phyloP scores from a whole-genome alignment of 2,797 vertebrate species.

The Scolopax bukidnonensis region DNA sequence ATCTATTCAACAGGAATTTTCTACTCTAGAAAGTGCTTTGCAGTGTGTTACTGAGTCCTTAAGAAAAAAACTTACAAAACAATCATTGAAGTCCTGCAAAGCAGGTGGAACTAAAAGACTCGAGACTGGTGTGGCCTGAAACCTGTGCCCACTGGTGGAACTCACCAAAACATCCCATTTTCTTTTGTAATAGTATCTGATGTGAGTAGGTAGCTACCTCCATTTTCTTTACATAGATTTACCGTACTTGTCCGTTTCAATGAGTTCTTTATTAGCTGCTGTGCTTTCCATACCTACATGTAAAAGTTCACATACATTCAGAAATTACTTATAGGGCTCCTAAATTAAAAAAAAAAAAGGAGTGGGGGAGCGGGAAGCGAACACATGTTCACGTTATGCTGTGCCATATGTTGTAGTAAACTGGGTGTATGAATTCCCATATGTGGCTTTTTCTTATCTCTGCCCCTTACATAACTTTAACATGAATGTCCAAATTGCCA shows the following conservation, averaged over 20 bases:
- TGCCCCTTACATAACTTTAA: slow-evolving; percentile 58
- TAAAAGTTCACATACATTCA: not conserved
- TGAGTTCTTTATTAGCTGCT: not conserved
- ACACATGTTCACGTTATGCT: slow-evolving; percentile 9
- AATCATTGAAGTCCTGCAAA: not conserved
- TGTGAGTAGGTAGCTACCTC: not conserved
- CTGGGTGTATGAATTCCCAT: slow-evolving; percentile 36
- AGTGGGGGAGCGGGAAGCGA: not conserved
- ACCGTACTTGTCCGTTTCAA: not conserved
- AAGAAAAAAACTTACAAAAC: not conserved
- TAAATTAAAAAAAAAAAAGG: not conserved
- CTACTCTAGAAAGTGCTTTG: not conserved
- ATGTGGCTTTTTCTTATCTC: slow-evolving; percentile 49
- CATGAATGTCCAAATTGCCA: slow-evolving; percentile 46
- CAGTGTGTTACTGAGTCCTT: not conserved
- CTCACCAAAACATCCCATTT: not conserved
- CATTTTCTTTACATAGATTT: not conserved
- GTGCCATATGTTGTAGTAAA: slow-evolving; percentile 64
- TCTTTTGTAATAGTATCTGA: not conserved
- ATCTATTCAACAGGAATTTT: not conserved
- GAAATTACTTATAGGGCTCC: not conserved
- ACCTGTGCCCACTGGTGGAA: not conserved
- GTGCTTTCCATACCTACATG: not conserved
- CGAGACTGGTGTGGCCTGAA: not conserved
- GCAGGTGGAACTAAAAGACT: not conserved